Evolutionary conservation across 2,113 vertebrate species (phyloP), one percentile per base, ranked within the genome.

Genomic region (Rhineura floridana): DNA sequence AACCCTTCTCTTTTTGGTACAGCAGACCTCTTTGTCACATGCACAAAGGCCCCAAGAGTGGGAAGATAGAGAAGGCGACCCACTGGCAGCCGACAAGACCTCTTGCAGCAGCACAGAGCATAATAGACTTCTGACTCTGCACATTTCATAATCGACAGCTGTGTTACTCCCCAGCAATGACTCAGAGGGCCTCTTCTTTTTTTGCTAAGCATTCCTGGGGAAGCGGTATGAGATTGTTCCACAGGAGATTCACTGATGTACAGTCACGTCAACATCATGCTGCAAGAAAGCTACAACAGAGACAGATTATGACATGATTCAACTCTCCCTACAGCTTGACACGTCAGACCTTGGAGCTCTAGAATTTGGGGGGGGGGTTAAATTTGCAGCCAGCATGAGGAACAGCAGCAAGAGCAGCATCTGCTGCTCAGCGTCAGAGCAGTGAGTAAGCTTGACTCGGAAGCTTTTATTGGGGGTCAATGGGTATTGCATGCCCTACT

Each of bases 71-170:
- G 48, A 39, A 83, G 17, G 63, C 63, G 67, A 76, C 77, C 65
- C 80, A 70, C 36, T 76, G 86, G 0, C 55, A 5, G 52, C 62
- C 36, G 21, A 8, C 1, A 44, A 50, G 55, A 62, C 78, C 59
- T 42, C 48, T 44, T 52, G 88, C 83, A 87, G 13, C 90, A 88
- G 82, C 85, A 93, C 2, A 10, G 50, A 75, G 50, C 83, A 91
- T 91, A 90, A 67, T 0, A 93, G 90, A 86, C 62, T 1, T 91
- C 91, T 82, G 89, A 91, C 78, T 93, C 87, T 78, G 70, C 91
- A 93, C 92, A 82, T 94, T 95, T 67, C 92, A 92, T 94, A 95
- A 96, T 82, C 87, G 2, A 17, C 90, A 80, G 91, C 91, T 93
- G 90, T 28, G 80, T 89, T 91, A 90, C 95, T 95, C 90, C 90